Base-by-base conservation (phyloP, 2,113 vertebrate genomes). In the Microtus ochrogaster region DNA sequence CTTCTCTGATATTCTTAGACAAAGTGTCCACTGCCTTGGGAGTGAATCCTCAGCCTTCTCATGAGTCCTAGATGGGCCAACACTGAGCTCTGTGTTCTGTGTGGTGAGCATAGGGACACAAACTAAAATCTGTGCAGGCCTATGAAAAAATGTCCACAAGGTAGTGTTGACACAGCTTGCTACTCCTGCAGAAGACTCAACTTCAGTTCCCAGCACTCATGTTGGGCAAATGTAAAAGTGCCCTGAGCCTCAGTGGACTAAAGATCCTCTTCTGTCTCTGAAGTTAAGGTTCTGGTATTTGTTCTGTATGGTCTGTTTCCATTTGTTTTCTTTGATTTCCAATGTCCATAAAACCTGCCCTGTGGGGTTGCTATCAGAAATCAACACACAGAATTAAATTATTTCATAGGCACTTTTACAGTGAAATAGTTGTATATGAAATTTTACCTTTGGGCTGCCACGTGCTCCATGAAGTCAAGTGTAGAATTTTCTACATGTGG, bases 41-140 rank as follows among this genome's bases (percentile, higher is more conserved):
- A 95, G 77, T 86, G 63, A 94, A 52, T 66, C 89, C 7, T 82
- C 66, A 91, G 30, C 52, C 39, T 94, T 58, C 97, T n/a, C 16
- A 10, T 81, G 86, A 89, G 88, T 33, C 41, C n/a, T 92, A 61
- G 28, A 22, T 89, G 33, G 79, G 78, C 87, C 88, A 78, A 7
- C 65, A 90, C 52, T 93, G 89, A 49, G 24, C 52, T 49, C 47
- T 83, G 72, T 39, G 61, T 47, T 81, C 6, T 44, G 44, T 26
- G 7, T 61, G 66, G 39, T 76, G 87, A 24, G 39, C 85, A 73
- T 81, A 68, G 61, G 33, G 10, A 70, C 24, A 6, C 47, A 19
- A 3, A 74, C 7, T 41, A 1, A 77, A 79, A 65, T 94, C 55
- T 89, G 21, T 65, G 58, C 21, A 81, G 12, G 33, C 26, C 6